Base-by-base conservation (phyloP, 2,113 vertebrate genomes). In the Deroptyus accipitrinus region DNA sequence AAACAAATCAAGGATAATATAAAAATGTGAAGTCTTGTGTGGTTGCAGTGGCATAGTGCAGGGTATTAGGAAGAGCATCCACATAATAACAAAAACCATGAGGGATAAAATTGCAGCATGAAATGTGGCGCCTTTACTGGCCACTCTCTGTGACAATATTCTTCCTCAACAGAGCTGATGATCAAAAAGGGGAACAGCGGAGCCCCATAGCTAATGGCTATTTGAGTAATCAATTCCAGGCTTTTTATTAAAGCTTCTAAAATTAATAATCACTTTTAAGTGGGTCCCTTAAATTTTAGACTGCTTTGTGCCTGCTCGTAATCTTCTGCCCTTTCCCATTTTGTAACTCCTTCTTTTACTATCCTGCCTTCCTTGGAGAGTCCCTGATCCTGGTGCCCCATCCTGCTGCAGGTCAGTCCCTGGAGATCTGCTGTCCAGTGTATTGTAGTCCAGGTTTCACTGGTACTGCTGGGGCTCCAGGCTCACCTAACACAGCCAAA, bases 351-450 rank as follows among this genome's bases (percentile, higher is more conserved):
- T 24, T 64, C 35, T 44, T 19, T 8, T 30, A 15, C 15, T 62
- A 30, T 19, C 30, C 46, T 46, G 35, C 17, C 30, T 35, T 41
- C 13, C 59, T 18, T 13, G 24, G 8, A 17, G 19, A 25, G 5
- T 10, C 5, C 25, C n/a, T 0, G 0, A 0, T 39, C 25, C n/a
- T 2, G 5, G 8, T 0, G 3, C 28, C 42, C 69, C 11, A 2
- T 57, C 49, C 75, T 30, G 37, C 46, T 52, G 33, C 2, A 4
- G 24, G 44, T 24, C 10, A 8, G 2, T 57, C n/a, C 33, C 19
- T 13, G 44, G 44, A 61, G 61, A 17, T 49, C 25, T 33, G 16
- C 59, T 31, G 19, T 11, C 13, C 4, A 1, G 9, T 14, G 30
- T 17, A 13, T 22, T 1, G 18, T 27, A 8, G 33, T 10, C 31